Base-by-base conservation (phyloP, 2,888 invertebrate species). In the Drosophila mulleri region DNA sequence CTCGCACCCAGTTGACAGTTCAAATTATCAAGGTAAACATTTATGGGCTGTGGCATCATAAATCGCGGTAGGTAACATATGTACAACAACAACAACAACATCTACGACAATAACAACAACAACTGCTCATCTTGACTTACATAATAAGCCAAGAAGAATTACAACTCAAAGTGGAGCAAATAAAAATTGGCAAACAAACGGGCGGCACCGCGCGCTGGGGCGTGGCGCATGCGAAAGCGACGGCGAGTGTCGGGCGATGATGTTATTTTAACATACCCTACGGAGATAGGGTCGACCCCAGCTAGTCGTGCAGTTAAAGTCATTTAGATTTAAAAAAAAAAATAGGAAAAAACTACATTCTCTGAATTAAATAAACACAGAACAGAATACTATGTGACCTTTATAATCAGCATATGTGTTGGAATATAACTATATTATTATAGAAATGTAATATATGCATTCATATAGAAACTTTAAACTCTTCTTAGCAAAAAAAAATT, bases 11-110 rank as follows among this genome's bases (percentile, higher is more conserved):
- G 80, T 80, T 82, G 71, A 75, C 73, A 71, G 65, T 72, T 63
- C 56, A 42, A 85, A 83, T 83, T 81, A 86, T 75, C 81, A 86
- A 79, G 86, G 86, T 72, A 83, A 83, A 74, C 64, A 78, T 58
- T 71, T 41, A 47, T 71, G 75, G 64, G 57, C 67, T 79, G 71
- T 59, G 72, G 73, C 74, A 67, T 32, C 74, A 39, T 57, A 58
- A 80, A 72, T 78, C 62, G 67, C 82, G 45, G 58, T 62, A 76
- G 71, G 39, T 58, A 66, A 59, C 56, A 61, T 44, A 57, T 52
- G 18, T 48, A 26, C 26, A 26, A 26, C 26, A 26, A 45, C 67
- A 47, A 53, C 52, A 79, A 52, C 65, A 47, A 53, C 62, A 72
- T 14, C 58, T 8, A 8, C 39, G 3, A 52, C 65, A 47, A 56